Evolutionary conservation across 2,797 vertebrate genomes (phyloP).

Genomic region (Hybognathus amarus): DNA sequence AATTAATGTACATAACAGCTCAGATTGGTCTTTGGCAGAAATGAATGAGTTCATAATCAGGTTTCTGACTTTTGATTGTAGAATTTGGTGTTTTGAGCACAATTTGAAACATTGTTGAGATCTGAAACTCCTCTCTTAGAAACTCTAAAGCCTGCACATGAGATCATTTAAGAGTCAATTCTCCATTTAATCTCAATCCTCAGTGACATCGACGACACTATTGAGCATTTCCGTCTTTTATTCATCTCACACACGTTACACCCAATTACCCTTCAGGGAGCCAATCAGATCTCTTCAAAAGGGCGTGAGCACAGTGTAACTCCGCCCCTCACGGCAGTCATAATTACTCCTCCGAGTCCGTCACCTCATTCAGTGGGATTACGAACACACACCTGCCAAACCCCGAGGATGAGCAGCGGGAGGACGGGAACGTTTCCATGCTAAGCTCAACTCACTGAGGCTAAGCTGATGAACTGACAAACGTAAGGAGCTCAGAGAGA

Average conservation of each 20-base stretch:
- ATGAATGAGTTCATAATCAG: neutral
- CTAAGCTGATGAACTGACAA: slow-evolving; percentile 3
- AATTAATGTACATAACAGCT: neutral
- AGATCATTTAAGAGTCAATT: too few relatives aligned
- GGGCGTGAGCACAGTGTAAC: neutral
- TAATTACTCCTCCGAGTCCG: neutral
- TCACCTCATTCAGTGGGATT: neutral
- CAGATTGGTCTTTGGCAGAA: neutral
- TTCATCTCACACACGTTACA: neutral
- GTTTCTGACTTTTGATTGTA: neutral
- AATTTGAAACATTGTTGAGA: neutral
- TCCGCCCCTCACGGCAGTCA: neutral
- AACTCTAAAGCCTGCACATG: neutral
- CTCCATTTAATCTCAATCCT: neutral
- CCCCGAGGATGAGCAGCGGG: neutral
- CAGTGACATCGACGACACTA: neutral
- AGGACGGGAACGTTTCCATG: neutral
- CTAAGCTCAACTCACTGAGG: neutral
- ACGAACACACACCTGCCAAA: neutral
- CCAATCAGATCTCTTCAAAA: slow-evolving; percentile 35
- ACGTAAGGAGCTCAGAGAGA: slow-evolving; percentile 14
- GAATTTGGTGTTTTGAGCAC: neutral
- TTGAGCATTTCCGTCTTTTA: neutral
- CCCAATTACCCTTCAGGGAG: slow-evolving; percentile 7
- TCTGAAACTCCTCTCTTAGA: neutral